Evolutionary conservation across 2,113 vertebrate species (phyloP), one percentile per base, ranked within the genome.

Genomic region (Uria aalge): DNA sequence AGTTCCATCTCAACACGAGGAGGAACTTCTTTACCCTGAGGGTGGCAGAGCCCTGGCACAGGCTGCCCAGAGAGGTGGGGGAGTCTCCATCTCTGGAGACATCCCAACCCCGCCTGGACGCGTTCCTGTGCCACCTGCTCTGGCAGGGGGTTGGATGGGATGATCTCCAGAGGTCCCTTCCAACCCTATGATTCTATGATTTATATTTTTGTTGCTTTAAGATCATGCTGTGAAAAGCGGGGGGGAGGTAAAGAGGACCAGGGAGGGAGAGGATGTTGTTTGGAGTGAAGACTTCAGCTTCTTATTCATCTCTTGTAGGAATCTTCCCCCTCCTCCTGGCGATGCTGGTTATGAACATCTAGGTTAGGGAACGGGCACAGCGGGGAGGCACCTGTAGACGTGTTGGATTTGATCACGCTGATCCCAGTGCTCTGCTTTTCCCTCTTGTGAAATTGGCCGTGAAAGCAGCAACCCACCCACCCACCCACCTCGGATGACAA

Each of bases 291-390:
- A 32, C 36, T 88, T 56, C 69, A 81, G 38, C 38, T 52, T 59
- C 59, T 56, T 32, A 5, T 73, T 73, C 74, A 19, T 52, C 8
- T 71, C 41, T 40, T 63, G 56, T 20, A 96, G 96, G 96, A 75
- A 34, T 92, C 75, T 36, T 96, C 24, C 96, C 94, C 30, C 56
- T 95, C 23, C 75, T 96, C 66, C 83, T 96, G 87, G 90, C 87
- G 15, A 2, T 83, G 47, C 92, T 96, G 84, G 15, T 94, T 40
- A 71, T 48, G 62, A 43, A 27, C 20, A 1, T 92, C n/a, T 95
- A 95, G 53, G 9, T 24, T 1, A 13, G 43, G 48, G 48, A 77
- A 20, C 0, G 0, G 68, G 38, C 5, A 5, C n/a, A 41, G 40
- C 4, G 3, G 32, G 48, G 48, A 67, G 40, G 50, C 40, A 34